phyloP scores from a whole-genome alignment of 2,888 invertebrate genomes.

The Bugulina stolonifera region DNA sequence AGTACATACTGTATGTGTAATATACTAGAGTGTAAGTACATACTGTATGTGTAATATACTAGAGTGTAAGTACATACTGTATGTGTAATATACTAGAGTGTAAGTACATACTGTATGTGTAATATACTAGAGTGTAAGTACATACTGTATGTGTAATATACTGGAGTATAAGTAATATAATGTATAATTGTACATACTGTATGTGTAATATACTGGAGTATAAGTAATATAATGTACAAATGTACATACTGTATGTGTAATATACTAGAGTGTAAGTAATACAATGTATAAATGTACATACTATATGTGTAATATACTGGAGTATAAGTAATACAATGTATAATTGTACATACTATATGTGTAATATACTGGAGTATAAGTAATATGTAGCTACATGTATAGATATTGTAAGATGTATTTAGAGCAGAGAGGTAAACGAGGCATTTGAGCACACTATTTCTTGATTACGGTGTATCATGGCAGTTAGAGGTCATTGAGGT shows the following conservation, averaged over 20 bases:
- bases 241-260: not conserved
- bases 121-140: not conserved
- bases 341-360: not conserved
- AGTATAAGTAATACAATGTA: not conserved
- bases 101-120: not conserved
- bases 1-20: not conserved
- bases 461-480: too few species aligned
- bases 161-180: not conserved
- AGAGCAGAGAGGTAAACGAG: too few species aligned
- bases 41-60: not conserved
- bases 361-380: not conserved
- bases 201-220: too few species aligned
- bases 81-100: not conserved
- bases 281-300: not conserved
- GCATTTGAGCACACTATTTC: too few species aligned
- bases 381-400: too few species aligned
- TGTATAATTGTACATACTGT: not conserved
- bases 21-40: not conserved
- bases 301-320: not conserved
- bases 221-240: not conserved
- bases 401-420: too few species aligned
- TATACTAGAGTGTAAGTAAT: not conserved
- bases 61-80: not conserved
- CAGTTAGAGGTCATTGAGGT: too few species aligned
- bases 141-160: not conserved